Evolutionary conservation across 2,888 invertebrate genomes (phyloP).

Genomic region (Chirona hameri): DNA sequence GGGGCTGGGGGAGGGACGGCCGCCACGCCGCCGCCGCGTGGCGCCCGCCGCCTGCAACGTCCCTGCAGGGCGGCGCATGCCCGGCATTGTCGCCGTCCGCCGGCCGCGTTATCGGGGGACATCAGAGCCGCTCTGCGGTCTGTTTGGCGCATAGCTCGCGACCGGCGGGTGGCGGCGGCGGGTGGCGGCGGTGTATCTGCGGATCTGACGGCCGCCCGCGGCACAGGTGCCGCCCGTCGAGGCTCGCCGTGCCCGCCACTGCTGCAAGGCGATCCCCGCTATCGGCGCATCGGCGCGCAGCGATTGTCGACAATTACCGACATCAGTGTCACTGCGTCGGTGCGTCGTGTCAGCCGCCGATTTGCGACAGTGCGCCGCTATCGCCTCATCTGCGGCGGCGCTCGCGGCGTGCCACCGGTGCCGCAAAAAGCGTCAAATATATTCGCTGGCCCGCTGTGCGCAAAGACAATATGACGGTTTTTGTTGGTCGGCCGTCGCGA

Average conservation of each 20-base stretch:
- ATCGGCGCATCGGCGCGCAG: not conserved
- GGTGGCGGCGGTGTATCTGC: not conserved
- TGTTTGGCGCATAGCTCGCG: slow-evolving; percentile 4
- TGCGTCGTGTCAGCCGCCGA: not conserved
- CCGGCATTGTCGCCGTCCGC: not conserved
- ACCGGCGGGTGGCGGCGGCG: not conserved
- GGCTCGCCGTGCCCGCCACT: not conserved
- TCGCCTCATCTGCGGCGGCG: not conserved
- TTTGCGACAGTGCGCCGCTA: not conserved
- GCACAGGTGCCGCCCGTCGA: not conserved
- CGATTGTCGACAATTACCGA: slow-evolving; percentile 1
- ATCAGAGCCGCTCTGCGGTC: not conserved
- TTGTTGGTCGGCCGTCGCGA: not conserved
- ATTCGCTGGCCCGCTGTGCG: not conserved
- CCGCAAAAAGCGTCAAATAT: not conserved
- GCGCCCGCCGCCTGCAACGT: slow-evolving; percentile 1
- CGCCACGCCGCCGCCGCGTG: not conserved
- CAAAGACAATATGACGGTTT: slow-evolving; percentile 13
- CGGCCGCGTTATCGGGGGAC: not conserved
- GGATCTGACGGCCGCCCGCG: not conserved
- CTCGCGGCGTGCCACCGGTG: not conserved
- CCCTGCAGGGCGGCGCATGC: not conserved
- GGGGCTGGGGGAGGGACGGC: not conserved
- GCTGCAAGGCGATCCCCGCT: not conserved
- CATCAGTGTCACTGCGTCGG: not conserved